Percentiles rank a stretch among this genome's conserved stretches.
Conservation (phyloP, 92 coral and sea anemone species). For the Blastomussa wellsi region DNA sequence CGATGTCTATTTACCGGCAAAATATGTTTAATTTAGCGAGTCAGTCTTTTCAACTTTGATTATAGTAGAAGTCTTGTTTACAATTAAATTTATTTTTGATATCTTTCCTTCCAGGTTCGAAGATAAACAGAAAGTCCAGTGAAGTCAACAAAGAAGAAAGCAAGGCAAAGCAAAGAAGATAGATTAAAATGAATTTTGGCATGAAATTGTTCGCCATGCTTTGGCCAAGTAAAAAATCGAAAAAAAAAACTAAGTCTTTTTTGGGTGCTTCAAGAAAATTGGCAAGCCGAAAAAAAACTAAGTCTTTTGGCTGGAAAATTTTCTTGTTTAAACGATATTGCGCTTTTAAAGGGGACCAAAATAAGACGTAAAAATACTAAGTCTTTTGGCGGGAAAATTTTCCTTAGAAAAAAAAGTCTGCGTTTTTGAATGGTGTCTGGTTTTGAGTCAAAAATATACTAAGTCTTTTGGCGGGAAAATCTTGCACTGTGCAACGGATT, state of each 20-base stretch:
- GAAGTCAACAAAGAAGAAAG: background rate
- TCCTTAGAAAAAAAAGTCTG: too few species aligned
- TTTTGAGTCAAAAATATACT: too few species aligned
- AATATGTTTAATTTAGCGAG: too few species aligned
- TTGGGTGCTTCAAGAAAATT: background rate
- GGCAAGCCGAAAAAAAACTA: background rate
- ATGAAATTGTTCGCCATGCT: background rate
- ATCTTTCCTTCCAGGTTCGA: background rate
- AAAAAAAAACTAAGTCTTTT: background rate
- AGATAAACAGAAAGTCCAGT: background rate
- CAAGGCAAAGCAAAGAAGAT: background rate
- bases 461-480: conserved; percentile 4
- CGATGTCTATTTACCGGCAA: too few species aligned
- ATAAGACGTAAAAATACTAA: background rate
- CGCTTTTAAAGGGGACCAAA: background rate
- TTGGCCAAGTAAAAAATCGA: background rate
- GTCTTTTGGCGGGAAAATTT: conserved; percentile 4
- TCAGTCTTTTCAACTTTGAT: background rate
- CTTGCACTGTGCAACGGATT: background rate
- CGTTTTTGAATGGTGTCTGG: too few species aligned
- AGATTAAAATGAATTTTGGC: background rate
- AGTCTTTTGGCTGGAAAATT: conserved; percentile 18
- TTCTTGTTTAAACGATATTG: background rate
- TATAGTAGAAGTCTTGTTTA: background rate
- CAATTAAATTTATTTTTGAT: background rate